These are phyloP conservation scores for Ephestia elutella DNA, from an alignment of 1,140 invertebrate genomes.

Conservation along the genomic window DNA sequence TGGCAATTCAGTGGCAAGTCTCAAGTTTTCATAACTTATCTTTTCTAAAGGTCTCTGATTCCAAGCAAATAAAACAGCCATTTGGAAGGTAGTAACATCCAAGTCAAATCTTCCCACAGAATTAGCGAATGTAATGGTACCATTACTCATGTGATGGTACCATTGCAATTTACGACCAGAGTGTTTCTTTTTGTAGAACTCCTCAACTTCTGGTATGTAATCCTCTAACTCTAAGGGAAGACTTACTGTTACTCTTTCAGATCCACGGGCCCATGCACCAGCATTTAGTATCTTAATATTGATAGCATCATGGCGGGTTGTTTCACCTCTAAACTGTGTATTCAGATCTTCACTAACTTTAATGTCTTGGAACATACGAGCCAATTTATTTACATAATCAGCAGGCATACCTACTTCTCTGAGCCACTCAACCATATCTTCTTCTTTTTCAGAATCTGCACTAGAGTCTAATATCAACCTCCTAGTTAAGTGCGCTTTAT, in stretches of 20 bases:
- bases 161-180: slow-evolving; percentile 98
- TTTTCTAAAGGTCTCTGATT: slow-evolving; percentile 95
- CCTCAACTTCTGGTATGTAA: slow-evolving; percentile 97
- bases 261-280: slow-evolving; percentile 96
- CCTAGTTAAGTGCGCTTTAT: slow-evolving; percentile 98
- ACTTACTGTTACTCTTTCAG: slow-evolving; percentile 95
- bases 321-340: slow-evolving; percentile 88
- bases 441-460: slow-evolving; percentile 99
- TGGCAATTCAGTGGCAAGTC: slow-evolving; percentile 96
- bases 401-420: slow-evolving; percentile 98
- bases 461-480: slow-evolving; percentile 96
- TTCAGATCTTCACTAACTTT: slow-evolving; percentile 99
- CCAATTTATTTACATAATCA: slow-evolving; percentile 99
- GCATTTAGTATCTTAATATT: slow-evolving; percentile 98
- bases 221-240: slow-evolving; percentile 98
- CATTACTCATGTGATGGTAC: slow-evolving; percentile 99
- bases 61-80: slow-evolving; percentile 99
- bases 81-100: slow-evolving; percentile 99
- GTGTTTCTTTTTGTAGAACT: slow-evolving; percentile 97
- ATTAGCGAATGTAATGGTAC: slow-evolving; percentile 96
- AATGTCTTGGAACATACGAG: slow-evolving; percentile 98
- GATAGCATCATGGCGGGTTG: slow-evolving; percentile 81
- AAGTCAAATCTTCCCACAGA: slow-evolving; percentile 96
- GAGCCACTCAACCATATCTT: slow-evolving; percentile 99
- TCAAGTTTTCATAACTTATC: slow-evolving; percentile 95